Evolutionary conservation across 2,113 vertebrate genomes (phyloP), one percentile per base, ranked within the genome.

Genomic region (Lepus europaeus): DNA sequence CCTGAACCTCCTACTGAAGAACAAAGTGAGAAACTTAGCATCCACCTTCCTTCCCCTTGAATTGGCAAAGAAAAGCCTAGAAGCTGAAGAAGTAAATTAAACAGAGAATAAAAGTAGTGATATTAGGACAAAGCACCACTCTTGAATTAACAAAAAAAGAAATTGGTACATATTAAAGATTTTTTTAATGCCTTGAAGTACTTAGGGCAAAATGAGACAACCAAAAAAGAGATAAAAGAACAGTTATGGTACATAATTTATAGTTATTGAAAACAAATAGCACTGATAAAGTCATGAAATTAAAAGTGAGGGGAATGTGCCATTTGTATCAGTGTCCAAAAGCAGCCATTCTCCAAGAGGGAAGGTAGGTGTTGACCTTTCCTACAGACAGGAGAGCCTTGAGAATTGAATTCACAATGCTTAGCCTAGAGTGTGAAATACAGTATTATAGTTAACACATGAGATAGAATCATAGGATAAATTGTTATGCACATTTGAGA

Each of bases 181-280:
- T 76, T 73, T 73, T 63, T 27, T 16, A 83, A 63, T 80, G 19
- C 76, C 23, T 92, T 53, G 33, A 74, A 92, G 74, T n/a, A 68
- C 49, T 74, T 63, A 33, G 68, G 51, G 56, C 51, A 89, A 80
- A 91, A 78, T 51, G 59, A 68, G 82, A 61, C 16, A 45, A 84
- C 12, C 13, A 72, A 94, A 91, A 16, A 82, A 87, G 63, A 87
- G 16, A 80, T 76, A 7, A 82, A 87, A 80, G 33, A 86, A 82
- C 31, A 72, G 53, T 61, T 70, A 33, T 36, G 66, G 51, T 33
- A 39, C 91, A 53, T 69, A 53, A 39, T 56, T 33, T 49, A 31
- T 61, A 89, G 33, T 68, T 89, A 53, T 36, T 81, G 27, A 77
- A 89, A 94, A 70, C 12, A 23, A 85, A 16, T 33, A 39, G 51